Conservation (phyloP, 2,113 vertebrate species). For the Zapus hudsonius region DNA sequence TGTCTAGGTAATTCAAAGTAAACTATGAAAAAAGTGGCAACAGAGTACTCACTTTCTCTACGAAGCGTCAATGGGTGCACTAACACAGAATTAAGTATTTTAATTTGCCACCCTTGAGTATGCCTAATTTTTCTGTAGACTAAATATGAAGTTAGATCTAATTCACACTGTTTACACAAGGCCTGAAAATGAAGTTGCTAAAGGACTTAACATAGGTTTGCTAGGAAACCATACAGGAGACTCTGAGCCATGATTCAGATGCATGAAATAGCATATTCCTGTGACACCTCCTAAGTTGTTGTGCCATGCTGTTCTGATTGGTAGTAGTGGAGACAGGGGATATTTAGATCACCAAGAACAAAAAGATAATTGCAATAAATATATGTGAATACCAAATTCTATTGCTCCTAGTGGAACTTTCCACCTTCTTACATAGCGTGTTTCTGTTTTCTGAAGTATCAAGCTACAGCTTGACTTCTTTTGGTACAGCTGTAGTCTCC, state of each 20-base stretch:
- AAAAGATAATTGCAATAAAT: neutral
- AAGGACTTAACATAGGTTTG: neutral
- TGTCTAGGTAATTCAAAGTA: neutral
- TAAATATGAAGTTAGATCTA: neutral
- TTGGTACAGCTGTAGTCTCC: neutral
- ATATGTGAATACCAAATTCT: neutral
- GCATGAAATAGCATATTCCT: neutral
- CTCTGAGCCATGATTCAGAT: neutral
- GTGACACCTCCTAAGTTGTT: neutral
- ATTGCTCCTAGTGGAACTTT: neutral
- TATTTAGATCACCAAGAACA: too few relatives aligned
- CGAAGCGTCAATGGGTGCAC: neutral
- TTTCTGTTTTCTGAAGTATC: slow-evolving; percentile 16
- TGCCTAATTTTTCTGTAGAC: neutral
- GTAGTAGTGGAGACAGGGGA: neutral
- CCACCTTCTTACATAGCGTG: neutral
- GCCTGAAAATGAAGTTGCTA: neutral
- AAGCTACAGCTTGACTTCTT: slow-evolving; percentile 17
- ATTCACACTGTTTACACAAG: neutral
- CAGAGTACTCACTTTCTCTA: neutral
- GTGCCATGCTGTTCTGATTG: neutral
- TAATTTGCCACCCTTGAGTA: neutral
- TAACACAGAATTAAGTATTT: neutral
- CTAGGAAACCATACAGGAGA: neutral
- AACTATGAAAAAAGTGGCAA: neutral